phyloP scores from a whole-genome alignment of 2,113 vertebrate genomes.

The Brevimyrus niger region DNA sequence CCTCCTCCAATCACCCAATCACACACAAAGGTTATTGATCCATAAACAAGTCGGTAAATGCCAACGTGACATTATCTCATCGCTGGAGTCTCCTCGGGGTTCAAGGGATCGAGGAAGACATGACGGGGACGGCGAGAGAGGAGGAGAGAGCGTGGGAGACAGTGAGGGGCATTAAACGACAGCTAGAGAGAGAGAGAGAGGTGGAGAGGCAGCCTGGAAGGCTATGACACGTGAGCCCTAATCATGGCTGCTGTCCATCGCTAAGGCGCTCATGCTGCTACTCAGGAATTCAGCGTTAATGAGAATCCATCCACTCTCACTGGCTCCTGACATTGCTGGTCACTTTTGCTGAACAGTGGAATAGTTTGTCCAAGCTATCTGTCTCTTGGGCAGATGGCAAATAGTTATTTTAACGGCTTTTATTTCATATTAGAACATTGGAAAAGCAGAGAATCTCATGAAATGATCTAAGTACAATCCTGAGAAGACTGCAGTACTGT shows the following conservation, averaged over 20 bases:
- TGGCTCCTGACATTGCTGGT: background rate
- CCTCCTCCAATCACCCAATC: background rate
- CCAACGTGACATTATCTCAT: background rate
- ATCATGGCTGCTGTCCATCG: background rate
- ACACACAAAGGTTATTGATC: background rate
- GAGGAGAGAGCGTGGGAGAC: background rate
- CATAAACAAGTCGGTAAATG: background rate
- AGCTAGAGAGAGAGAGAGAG: background rate
- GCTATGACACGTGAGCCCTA: background rate
- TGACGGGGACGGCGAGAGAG: background rate
- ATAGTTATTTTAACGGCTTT: background rate
- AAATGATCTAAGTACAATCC: background rate
- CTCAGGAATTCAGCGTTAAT: background rate
- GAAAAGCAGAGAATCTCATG: background rate
- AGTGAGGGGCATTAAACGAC: background rate
- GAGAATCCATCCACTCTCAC: background rate
- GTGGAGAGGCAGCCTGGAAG: background rate
- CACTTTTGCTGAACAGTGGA: background rate
- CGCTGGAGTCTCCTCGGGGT: background rate
- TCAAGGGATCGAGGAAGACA: background rate
- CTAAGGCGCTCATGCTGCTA: background rate
- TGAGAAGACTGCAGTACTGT: background rate
- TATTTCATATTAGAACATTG: background rate
- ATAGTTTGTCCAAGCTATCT: background rate
- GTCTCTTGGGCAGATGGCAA: background rate